Conservation (phyloP, 2,888 invertebrate species). For the Dascillus cervinus region DNA sequence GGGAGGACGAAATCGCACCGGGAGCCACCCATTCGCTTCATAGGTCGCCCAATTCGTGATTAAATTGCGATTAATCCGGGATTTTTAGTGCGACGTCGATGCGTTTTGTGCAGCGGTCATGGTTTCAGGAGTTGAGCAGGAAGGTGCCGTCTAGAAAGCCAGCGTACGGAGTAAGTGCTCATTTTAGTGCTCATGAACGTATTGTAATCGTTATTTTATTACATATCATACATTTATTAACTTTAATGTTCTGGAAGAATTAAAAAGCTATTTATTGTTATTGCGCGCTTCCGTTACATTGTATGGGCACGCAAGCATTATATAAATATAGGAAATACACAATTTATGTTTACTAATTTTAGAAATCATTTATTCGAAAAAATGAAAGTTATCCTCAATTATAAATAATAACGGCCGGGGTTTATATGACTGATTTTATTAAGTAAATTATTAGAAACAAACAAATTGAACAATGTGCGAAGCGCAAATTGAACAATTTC, state of each 20-base stretch:
- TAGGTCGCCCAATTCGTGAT: too few species aligned
- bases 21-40: too few species aligned
- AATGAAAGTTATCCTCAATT: slow-evolving; percentile 15
- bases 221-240: slow-evolving; percentile 11
- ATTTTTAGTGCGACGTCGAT: too few species aligned
- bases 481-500: too few species aligned
- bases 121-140: slow-evolving; percentile 12
- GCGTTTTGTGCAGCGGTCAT: slow-evolving; percentile 7
- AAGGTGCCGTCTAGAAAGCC: slow-evolving; percentile 12
- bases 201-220: slow-evolving; percentile 16
- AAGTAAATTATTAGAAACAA: too few species aligned
- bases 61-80: too few species aligned
- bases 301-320: slow-evolving; percentile 31
- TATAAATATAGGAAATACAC: slow-evolving; percentile 31
- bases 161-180: slow-evolving; percentile 4
- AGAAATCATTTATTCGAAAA: slow-evolving; percentile 22
- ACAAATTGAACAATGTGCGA: too few species aligned
- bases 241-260: slow-evolving; percentile 19
- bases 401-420: slow-evolving; percentile 5
- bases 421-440: slow-evolving; percentile 4
- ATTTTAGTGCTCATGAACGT: slow-evolving; percentile 10
- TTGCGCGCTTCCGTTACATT: slow-evolving; percentile 31
- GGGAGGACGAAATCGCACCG: too few species aligned
- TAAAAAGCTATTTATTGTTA: slow-evolving; percentile 28
- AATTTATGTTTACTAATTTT: slow-evolving; percentile 24